These are phyloP conservation scores for Esperia sulphurella DNA, from an alignment of 2,888 invertebrate genomes.

Conservation along the genomic window DNA sequence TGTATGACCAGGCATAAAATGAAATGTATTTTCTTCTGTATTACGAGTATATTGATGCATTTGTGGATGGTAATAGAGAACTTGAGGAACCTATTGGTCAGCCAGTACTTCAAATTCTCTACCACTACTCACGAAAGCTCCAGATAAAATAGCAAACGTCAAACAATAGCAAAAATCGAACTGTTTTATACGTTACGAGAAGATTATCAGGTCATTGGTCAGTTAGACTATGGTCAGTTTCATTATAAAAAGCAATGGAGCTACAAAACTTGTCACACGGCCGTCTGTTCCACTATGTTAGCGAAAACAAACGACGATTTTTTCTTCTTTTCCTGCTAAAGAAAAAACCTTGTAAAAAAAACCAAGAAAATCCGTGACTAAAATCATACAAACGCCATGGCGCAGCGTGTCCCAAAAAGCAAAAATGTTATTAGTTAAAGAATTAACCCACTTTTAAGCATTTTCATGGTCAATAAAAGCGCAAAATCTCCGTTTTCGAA, in stretches of 20 bases:
- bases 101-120: no score
- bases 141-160: no score
- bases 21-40: no score
- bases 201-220: no score
- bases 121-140: no score
- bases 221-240: no score
- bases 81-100: no score
- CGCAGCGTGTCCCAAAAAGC: conserved; percentile 11
- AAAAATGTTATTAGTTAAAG: conserved; percentile 14
- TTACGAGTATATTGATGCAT: no score
- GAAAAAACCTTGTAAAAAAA: conserved; percentile 15
- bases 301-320: conserved; percentile 17
- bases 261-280: conserved; percentile 16
- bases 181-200: no score
- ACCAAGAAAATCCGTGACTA: conserved; percentile 14
- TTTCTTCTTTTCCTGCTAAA: conserved; percentile 10
- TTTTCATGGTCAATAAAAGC: conserved; percentile 45
- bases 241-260: conserved; percentile 6
- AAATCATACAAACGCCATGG: conserved; percentile 1
- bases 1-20: no score
- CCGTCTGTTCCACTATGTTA: conserved; percentile 16
- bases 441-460: conserved; percentile 31
- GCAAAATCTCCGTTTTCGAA: conserved; percentile 35
- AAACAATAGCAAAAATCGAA: no score
- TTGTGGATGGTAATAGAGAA: no score